Conservation (phyloP, 2,113 vertebrate genomes). For the Podiceps cristatus region DNA sequence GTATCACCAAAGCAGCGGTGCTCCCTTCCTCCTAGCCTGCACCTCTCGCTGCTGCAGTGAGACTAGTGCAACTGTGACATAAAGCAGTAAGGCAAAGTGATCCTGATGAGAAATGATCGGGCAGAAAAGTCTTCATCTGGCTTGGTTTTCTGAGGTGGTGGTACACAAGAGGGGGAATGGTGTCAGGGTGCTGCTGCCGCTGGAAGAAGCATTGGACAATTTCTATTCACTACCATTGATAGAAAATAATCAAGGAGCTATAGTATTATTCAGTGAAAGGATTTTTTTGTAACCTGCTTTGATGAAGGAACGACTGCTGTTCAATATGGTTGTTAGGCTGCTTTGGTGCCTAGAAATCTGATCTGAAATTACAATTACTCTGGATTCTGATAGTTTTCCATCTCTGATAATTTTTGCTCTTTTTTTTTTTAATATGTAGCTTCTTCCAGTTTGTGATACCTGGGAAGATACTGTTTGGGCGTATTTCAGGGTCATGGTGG, state of each 20-base stretch:
- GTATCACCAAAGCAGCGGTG: background rate
- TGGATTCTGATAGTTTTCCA: background rate
- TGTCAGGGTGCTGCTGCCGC: background rate
- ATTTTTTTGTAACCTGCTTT: background rate
- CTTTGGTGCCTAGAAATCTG: background rate
- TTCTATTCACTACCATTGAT: background rate
- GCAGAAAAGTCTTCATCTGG: background rate
- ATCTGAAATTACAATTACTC: background rate
- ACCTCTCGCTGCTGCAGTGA: background rate
- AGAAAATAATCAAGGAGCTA: background rate
- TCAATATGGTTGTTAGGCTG: background rate
- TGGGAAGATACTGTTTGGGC: conserved; percentile 99
- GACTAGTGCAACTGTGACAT: background rate
- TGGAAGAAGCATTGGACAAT: background rate
- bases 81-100: background rate
- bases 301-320: background rate
- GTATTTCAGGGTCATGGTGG: conserved; percentile 94
- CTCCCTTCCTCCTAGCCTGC: background rate
- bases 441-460: conserved; percentile 92
- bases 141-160: background rate
- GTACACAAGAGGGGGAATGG: background rate
- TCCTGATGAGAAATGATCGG: background rate
- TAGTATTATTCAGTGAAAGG: background rate
- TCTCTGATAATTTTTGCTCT: background rate
- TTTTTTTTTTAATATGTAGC: conserved; percentile 68